phyloP scores from a whole-genome alignment of 2,888 invertebrate species.

The Leptogaster cylindrica region DNA sequence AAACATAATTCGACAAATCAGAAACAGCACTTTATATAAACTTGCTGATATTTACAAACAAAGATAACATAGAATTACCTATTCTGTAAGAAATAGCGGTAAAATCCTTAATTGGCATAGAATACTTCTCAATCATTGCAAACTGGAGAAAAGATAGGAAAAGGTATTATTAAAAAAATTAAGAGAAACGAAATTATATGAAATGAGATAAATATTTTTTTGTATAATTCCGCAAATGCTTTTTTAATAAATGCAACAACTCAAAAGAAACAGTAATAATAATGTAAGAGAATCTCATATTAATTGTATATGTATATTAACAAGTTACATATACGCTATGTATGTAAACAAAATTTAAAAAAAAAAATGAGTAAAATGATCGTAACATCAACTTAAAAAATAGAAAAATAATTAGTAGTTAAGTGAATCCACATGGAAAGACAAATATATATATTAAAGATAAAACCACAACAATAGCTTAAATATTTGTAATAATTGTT shows the following conservation, averaged over 20 bases:
- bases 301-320: conserved; percentile 13
- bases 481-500: conserved; percentile 29
- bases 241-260: conserved; percentile 16
- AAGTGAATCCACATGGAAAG: conserved; percentile 23
- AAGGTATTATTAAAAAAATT: conserved; percentile 7
- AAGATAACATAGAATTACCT: conserved; percentile 23
- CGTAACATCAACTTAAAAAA: conserved; percentile 31
- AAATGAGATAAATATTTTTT: conserved; percentile 31
- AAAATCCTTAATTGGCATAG: conserved; percentile 12
- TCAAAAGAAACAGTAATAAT: conserved; percentile 15
- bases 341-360: conserved; percentile 10
- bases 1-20: conserved; percentile 32
- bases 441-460: conserved; percentile 24
- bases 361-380: conserved; percentile 19
- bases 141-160: conserved; percentile 13
- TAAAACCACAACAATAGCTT: conserved; percentile 32
- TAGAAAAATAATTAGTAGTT: conserved; percentile 29
- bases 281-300: conserved; percentile 17
- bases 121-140: conserved; percentile 18
- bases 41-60: conserved; percentile 25
- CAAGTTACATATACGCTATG: conserved; percentile 1
- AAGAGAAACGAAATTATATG: conserved; percentile 18
- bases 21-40: neutral
- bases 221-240: conserved; percentile 36
- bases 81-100: conserved; percentile 3